Evolutionary conservation across 2,888 invertebrate genomes (phyloP), one percentile per base, ranked within the genome.

Genomic region (Agrochola lychnidis): DNA sequence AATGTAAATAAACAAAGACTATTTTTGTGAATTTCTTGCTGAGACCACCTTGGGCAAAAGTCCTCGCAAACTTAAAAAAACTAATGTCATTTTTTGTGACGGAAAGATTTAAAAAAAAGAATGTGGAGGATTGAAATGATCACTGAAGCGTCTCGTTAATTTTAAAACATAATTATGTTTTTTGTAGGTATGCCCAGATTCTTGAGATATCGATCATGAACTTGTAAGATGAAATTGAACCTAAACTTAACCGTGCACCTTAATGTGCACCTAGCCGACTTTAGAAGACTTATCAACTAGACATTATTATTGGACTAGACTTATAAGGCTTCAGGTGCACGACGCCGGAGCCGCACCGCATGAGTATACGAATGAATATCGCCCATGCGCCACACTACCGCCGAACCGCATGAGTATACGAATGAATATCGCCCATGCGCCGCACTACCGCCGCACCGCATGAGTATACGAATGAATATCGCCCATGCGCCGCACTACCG

Each of bases 171-270:
- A 25, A 30, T 22, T 59, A 53, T 75, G 25, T 45, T 62, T 81
- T 64, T 62, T 74, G 62, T 74, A 64, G 30, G 36, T 36, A 36
- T 74, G 19, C 87, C 85, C 85, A 87, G 85, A 85, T 85, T 85
- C 85, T 76, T 63, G 16, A 45, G 42, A 76, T 68, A 53, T 76
- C 25, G 10, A 61, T 56, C 61, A 36, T 66, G 40, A 59, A 42
- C 51, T 76, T 76, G 22, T 59, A 57, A 76, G 36, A 73, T 59
- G 7, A 66, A 70, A 70, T 76, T 70, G 16, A 12, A 77, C 62
- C 22, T 19, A 71, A 48, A 40, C 30, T 45, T 63, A 36, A 45
- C 45, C 62, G 56, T 66, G 30, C 10, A 78, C 64, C 53, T 63
- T 30, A 45, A 51, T 64, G 59, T 66, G 30, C 10, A 78, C 64